Percentiles rank a stretch among this genome's conserved stretches.
Evolutionary conservation across 2,113 vertebrate genomes (phyloP).

Genomic region (Progne subis): DNA sequence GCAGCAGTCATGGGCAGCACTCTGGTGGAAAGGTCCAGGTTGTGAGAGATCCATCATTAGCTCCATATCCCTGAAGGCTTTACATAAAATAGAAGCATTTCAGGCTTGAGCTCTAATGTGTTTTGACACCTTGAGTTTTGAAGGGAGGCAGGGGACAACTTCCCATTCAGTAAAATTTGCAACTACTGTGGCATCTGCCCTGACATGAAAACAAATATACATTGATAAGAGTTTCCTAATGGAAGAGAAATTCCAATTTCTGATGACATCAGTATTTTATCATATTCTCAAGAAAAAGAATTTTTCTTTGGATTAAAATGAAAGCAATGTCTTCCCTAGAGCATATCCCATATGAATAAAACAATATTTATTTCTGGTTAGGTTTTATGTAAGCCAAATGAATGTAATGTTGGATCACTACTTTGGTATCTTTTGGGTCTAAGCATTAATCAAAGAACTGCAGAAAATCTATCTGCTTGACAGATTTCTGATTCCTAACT

Average conservation of each 20-base stretch:
- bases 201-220: background rate
- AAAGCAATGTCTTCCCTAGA: background rate
- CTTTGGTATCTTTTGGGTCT: background rate
- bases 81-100: background rate
- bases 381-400: background rate
- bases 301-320: background rate
- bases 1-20: background rate
- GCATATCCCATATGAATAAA: background rate
- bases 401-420: background rate
- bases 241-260: background rate
- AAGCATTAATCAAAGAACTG: background rate
- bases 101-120: background rate
- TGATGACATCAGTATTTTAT: background rate
- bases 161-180: background rate
- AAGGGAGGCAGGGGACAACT: background rate
- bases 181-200: background rate
- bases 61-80: background rate
- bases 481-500: background rate
- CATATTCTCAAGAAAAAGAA: background rate
- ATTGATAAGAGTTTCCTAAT: background rate
- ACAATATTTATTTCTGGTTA: background rate
- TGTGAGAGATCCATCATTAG: background rate
- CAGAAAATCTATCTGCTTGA: background rate
- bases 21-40: background rate
- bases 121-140: background rate